Base-by-base conservation (phyloP, 2,888 invertebrate genomes). In the Eledona agricola region DNA sequence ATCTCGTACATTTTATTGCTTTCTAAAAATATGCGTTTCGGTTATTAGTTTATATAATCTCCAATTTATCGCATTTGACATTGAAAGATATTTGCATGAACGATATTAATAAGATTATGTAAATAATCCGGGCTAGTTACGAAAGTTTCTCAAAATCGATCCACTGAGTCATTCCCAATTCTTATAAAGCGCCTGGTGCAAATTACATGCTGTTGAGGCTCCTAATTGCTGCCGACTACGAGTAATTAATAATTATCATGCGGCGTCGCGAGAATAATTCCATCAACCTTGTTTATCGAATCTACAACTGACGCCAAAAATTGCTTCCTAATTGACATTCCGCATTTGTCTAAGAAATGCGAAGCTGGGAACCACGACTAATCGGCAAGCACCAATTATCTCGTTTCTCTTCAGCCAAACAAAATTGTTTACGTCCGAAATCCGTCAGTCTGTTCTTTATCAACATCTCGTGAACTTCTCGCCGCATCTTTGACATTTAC, bases 391-490 rank as follows among this genome's bases (percentile, higher is more conserved):
- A n/a, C n/a, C 23, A 5, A 19, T 19, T 5, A 3, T 2, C 23
- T 7, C 1, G 9, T 25, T 25, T 25, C 25, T 9, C 2, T 25
- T 25, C 7, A 22, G n/a, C 22, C n/a, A 25, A 25, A 11, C n/a
- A 25, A 25, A 11, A 11, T 11, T 25, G 25, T 25, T 25, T 25
- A 11, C 25, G 11, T 25, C 9, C 9, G 1, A 9, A 9, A 7
- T 25, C 25, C 9, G 2, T 11, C 9, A 1, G 11, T 25, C 11
- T 11, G 15, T 13, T 32, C 17, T 9, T 13, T 10, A 9, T 40
- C 16, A 11, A 26, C 15, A 28, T 15, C 13, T 31, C 26, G 37
- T 47, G 47, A 47, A 37, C 47, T 47, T 20, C 11, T 17, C 19
- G 31, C 19, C 28, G 10, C 7, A n/a, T 4, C 38, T 35, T 10